A percentile compares a stretch with the other conserved stretches of the same genome.
These are phyloP conservation scores for Drosophila sechellia DNA, from an alignment of 1,140 invertebrate genomes.

Conservation along the genomic window DNA sequence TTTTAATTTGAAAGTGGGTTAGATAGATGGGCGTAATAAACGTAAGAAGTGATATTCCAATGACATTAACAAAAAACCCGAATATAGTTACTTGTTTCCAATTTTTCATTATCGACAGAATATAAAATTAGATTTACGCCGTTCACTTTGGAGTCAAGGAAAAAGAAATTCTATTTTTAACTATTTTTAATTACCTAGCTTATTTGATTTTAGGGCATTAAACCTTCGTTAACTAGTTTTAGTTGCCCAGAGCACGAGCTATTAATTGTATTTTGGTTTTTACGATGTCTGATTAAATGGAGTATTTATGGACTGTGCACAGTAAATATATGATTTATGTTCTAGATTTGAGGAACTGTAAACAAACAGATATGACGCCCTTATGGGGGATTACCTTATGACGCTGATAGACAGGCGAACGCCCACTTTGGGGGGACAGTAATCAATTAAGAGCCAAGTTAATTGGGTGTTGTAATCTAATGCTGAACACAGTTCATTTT, in stretches of 20 bases:
- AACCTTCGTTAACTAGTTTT: neutral
- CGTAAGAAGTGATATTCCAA: neutral
- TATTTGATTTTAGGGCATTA: slow-evolving; percentile 13
- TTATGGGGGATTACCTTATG: slow-evolving; percentile 15
- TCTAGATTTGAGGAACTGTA: slow-evolving; percentile 26
- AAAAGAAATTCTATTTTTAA: slow-evolving; percentile 4
- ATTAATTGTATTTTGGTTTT: slow-evolving; percentile 13
- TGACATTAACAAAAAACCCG: slow-evolving; percentile 3
- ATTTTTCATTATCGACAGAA: too few species aligned
- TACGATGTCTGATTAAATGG: slow-evolving; percentile 24
- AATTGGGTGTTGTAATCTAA: slow-evolving; percentile 16
- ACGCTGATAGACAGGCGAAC: slow-evolving; percentile 5
- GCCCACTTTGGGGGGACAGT: slow-evolving; percentile 1
- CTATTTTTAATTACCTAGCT: too few species aligned
- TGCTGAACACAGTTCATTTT: slow-evolving; percentile 21
- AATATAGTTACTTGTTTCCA: neutral
- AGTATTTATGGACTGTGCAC: slow-evolving; percentile 38
- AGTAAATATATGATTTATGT: slow-evolving; percentile 39
- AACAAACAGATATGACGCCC: slow-evolving; percentile 13
- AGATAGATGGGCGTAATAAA: neutral
- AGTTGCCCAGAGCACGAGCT: neutral
- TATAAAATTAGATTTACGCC: neutral
- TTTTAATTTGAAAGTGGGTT: slow-evolving; percentile 19
- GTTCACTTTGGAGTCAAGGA: neutral
- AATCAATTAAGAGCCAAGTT: slow-evolving; percentile 22